Percentiles rank a stretch among this genome's conserved stretches.
Conservation (phyloP, 2,113 vertebrate genomes). For the Delphinus delphis region DNA sequence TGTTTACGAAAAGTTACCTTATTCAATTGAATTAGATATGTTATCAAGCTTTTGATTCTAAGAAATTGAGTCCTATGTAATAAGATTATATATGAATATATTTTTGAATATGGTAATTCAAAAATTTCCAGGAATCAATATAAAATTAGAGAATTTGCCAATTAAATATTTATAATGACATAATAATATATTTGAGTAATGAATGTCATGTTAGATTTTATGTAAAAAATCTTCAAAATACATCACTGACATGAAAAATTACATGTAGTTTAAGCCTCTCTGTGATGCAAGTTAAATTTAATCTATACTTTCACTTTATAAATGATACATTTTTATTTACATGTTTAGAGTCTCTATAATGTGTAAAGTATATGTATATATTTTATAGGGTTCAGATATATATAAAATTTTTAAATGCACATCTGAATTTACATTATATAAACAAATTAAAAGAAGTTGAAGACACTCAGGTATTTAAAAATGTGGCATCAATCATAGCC, state of each 20-base stretch:
- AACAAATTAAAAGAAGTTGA: not conserved
- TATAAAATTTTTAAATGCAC: not conserved
- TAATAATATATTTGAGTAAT: slow-evolving; percentile 7
- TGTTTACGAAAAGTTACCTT: slow-evolving; percentile 67
- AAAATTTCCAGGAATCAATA: not conserved
- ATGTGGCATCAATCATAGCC: not conserved
- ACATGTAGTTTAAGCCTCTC: not conserved
- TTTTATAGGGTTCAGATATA: not conserved
- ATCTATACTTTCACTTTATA: not conserved
- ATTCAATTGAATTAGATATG: slow-evolving; percentile 67
- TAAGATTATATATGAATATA: not conserved
- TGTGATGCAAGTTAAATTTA: not conserved
- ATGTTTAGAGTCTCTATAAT: not conserved
- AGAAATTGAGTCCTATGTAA: not conserved
- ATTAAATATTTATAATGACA: not conserved
- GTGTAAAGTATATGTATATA: slow-evolving; percentile 4
- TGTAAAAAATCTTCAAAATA: not conserved
- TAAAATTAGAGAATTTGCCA: slow-evolving; percentile 19
- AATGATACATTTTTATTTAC: not conserved
- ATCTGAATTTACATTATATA: not conserved
- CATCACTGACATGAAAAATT: not conserved
- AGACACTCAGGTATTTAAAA: not conserved
- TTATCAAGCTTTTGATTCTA: slow-evolving; percentile 26
- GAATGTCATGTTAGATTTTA: not conserved
- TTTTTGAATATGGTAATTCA: not conserved